A percentile compares a stretch with the other conserved stretches of the same genome.
These are phyloP conservation scores for Pharmacophagus antenor DNA, from an alignment of 2,888 invertebrate species.

Conservation along the genomic window DNA sequence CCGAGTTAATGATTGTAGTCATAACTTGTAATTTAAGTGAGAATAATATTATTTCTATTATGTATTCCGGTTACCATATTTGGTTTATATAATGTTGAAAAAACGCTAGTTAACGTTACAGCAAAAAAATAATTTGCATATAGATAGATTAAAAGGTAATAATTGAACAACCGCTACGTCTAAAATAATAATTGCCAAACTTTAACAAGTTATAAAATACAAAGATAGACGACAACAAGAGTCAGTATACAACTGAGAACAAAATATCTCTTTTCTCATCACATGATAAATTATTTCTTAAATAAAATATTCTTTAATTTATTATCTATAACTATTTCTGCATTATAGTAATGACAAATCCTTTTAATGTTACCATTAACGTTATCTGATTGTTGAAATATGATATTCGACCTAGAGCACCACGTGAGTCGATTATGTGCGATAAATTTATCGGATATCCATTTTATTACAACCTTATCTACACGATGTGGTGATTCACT, in stretches of 20 bases:
- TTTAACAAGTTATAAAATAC: too few species aligned
- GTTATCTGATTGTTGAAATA: conserved; percentile 17
- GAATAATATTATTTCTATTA: neutral
- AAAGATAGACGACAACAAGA: too few species aligned
- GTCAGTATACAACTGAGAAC: neutral
- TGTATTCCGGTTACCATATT: too few species aligned
- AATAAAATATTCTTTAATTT: neutral
- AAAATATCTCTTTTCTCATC: neutral
- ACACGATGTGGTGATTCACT: conserved; percentile 13
- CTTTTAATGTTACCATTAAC: conserved; percentile 13
- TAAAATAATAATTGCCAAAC: too few species aligned
- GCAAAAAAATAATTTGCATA: too few species aligned
- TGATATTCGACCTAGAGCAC: conserved; percentile 21
- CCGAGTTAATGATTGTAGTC: neutral
- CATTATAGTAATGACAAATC: neutral
- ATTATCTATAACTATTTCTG: neutral
- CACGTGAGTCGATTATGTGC: conserved; percentile 3
- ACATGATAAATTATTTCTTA: too few species aligned
- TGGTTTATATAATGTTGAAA: too few species aligned
- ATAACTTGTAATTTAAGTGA: neutral
- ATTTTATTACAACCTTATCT: conserved; percentile 1
- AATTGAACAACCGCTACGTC: too few species aligned
- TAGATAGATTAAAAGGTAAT: too few species aligned
- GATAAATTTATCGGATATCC: conserved; percentile 1
- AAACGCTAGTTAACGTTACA: too few species aligned